Percentiles rank a stretch among this genome's conserved stretches.
Conservation (phyloP, 23 tunicate species). For the Trididemnum miniatum region DNA sequence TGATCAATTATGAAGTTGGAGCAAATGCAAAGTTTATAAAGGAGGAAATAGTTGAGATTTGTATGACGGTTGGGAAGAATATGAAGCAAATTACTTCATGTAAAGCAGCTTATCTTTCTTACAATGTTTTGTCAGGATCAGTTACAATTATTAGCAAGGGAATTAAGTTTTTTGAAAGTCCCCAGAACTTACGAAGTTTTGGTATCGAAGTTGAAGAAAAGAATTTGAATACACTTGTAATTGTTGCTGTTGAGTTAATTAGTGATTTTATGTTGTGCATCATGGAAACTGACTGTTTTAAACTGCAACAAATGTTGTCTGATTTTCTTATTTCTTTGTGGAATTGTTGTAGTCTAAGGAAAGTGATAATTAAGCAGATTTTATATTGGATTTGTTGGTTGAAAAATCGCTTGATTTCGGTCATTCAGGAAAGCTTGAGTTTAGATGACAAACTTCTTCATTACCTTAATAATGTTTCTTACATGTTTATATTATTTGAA, state of each 20-base stretch:
- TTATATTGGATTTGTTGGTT: constrained; percentile 5
- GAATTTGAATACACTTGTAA: background rate
- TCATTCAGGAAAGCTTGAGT: background rate
- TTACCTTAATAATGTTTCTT: background rate
- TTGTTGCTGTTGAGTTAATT: background rate
- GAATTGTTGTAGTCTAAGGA: background rate
- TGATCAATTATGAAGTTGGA: background rate
- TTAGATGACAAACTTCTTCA: no score
- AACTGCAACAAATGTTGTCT: background rate
- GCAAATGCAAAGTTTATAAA: no score
- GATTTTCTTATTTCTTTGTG: background rate
- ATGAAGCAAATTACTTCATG: background rate
- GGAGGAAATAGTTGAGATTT: background rate
- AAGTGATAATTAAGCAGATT: background rate
- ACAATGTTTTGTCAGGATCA: background rate
- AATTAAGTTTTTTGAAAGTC: background rate
- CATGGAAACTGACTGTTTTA: background rate
- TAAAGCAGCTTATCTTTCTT: background rate
- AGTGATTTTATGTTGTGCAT: background rate
- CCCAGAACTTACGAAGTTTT: background rate
- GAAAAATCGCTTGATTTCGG: background rate
- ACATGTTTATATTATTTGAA: constrained; percentile 2
- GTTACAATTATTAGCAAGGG: constrained; percentile 2
- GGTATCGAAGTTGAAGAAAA: background rate
- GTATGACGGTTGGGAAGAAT: background rate